phyloP scores from a whole-genome alignment of 2,113 vertebrate species.

The Tyrannus savana region DNA sequence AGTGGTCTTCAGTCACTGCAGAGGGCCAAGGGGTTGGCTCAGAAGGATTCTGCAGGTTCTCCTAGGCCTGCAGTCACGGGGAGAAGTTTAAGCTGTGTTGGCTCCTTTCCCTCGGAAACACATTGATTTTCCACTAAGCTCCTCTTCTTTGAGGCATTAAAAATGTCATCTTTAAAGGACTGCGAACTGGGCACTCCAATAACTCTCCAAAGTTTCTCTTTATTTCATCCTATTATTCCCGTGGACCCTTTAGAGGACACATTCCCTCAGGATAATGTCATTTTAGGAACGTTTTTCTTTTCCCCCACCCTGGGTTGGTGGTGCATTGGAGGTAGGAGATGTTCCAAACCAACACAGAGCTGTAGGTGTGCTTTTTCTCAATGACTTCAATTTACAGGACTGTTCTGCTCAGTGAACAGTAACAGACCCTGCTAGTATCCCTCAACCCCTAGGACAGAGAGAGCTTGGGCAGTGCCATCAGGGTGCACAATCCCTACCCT shows the following conservation, averaged over 20 bases:
- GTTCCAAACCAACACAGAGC: not conserved
- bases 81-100: constrained; percentile 15
- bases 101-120: not conserved
- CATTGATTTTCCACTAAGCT: constrained; percentile 42
- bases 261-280: not conserved
- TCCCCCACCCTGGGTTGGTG: fast-evolving
- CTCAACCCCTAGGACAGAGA: not conserved
- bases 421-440: not conserved
- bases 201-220: not conserved
- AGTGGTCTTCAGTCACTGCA: not conserved
- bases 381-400: not conserved
- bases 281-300: not conserved
- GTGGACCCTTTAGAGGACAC: not conserved
- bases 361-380: not conserved
- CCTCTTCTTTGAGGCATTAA: constrained; percentile 13
- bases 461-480: not conserved
- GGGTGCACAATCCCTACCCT: not conserved
- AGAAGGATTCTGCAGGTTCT: not conserved
- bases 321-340: not conserved
- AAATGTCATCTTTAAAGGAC: not conserved
- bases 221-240: not conserved
- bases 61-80: not conserved
- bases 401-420: not conserved
- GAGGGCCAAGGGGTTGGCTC: not conserved
- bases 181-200: not conserved